Percentiles rank a stretch among this genome's conserved stretches.
These are phyloP conservation scores for Corythaeola cristata DNA, from an alignment of 2,113 vertebrate species.

Conservation along the genomic window DNA sequence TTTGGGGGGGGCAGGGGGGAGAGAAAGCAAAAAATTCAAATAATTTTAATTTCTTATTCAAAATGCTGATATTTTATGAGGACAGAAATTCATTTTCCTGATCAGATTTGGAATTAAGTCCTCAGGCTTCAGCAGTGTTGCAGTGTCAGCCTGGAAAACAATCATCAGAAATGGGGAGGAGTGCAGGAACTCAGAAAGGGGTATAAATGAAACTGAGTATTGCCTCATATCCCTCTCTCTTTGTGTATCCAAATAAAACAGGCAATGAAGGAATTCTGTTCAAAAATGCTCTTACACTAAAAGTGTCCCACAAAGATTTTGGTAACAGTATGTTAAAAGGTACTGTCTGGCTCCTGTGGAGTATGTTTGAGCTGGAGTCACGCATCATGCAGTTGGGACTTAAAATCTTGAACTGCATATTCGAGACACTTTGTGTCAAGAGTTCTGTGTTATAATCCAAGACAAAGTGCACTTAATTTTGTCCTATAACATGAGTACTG, in stretches of 20 bases:
- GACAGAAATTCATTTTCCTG: not conserved
- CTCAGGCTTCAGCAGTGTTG: not conserved
- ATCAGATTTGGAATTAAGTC: not conserved
- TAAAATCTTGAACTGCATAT: not conserved
- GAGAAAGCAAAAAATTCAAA: not conserved
- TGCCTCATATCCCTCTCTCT: not conserved
- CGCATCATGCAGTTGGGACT: not conserved
- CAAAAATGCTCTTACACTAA: not conserved
- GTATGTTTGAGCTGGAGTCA: not conserved
- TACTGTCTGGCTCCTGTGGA: not conserved
- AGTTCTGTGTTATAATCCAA: not conserved
- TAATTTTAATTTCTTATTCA: not conserved
- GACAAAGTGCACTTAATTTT: not conserved
- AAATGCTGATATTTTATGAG: not conserved
- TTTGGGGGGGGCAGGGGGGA: accelerated
- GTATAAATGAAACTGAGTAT: not conserved
- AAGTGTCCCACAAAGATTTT: not conserved
- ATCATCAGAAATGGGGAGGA: not conserved
- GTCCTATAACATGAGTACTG: not conserved
- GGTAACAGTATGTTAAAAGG: not conserved
- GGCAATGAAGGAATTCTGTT: not conserved
- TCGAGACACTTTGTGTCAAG: not conserved
- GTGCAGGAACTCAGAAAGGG: not conserved
- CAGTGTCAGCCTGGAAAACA: not conserved
- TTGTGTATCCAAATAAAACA: not conserved